A percentile compares a stretch with the other conserved stretches of the same genome.
These are phyloP conservation scores for Mus minutoides DNA, from an alignment of 2,797 vertebrate species.

Conservation along the genomic window DNA sequence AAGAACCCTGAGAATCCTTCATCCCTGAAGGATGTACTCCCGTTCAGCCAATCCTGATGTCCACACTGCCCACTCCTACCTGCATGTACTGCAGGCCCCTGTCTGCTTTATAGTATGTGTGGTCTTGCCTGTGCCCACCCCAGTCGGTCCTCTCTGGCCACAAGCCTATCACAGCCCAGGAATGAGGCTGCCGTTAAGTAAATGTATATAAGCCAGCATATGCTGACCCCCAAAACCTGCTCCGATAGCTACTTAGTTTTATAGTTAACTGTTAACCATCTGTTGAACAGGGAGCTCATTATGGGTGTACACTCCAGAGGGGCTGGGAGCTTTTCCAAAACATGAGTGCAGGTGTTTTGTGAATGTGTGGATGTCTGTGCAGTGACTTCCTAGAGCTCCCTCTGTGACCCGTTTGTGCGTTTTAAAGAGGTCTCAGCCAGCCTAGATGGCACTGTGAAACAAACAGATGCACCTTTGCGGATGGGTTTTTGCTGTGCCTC, in stretches of 20 bases:
- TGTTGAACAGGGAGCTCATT: background rate
- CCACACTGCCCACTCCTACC: too few species aligned
- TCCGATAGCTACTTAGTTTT: background rate
- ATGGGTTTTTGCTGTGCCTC: background rate
- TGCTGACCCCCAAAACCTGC: background rate
- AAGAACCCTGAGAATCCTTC: background rate
- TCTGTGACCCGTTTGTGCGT: background rate
- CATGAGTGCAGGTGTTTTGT: background rate
- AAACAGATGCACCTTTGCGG: background rate
- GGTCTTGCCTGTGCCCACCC: background rate
- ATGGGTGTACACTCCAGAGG: background rate
- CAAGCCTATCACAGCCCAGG: background rate
- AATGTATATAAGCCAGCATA: background rate
- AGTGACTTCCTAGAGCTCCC: background rate
- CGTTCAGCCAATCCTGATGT: background rate
- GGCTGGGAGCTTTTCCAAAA: background rate
- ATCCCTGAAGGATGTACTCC: background rate
- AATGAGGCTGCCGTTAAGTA: background rate
- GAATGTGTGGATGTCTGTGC: background rate
- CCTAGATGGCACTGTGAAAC: background rate
- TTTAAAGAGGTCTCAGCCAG: background rate
- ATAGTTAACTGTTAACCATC: background rate
- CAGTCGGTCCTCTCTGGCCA: background rate
- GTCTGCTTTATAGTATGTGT: background rate
- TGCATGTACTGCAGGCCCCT: too few species aligned